A percentile compares a stretch with the other conserved stretches of the same genome.
phyloP scores from a whole-genome alignment of 2,888 invertebrate species.

The Keiferia lycopersicella region DNA sequence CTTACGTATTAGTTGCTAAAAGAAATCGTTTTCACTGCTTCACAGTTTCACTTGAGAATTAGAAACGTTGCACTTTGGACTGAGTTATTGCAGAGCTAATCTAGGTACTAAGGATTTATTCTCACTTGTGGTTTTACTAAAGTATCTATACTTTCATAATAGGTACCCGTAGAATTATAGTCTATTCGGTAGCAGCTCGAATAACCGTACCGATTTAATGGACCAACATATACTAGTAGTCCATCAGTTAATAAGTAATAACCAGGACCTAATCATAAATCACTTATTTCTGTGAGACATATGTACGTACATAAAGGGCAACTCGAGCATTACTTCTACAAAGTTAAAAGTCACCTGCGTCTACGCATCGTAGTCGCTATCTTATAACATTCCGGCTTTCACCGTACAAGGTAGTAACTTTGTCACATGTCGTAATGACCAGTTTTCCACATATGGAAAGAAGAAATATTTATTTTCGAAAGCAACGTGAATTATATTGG shows the following conservation, averaged over 20 bases:
- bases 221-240: too few relatives aligned
- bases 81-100: conserved; percentile 5
- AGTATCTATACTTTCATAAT: neutral
- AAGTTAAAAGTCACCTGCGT: neutral
- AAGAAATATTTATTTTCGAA: conserved; percentile 49
- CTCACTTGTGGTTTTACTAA: neutral
- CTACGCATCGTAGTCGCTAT: conserved; percentile 55
- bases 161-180: too few relatives aligned
- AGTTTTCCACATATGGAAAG: conserved; percentile 49
- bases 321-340: neutral
- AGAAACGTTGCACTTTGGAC: conserved; percentile 6
- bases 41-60: conserved; percentile 1
- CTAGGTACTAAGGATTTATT: neutral
- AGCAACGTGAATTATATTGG: conserved; percentile 42
- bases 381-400: conserved; percentile 71
- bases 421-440: conserved; percentile 53
- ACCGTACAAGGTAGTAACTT: conserved; percentile 46
- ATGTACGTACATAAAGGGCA: too few relatives aligned
- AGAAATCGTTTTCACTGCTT: neutral
- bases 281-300: too few relatives aligned
- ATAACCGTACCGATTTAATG: too few relatives aligned
- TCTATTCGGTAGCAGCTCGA: too few relatives aligned
- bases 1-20: neutral
- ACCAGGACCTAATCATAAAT: too few relatives aligned
- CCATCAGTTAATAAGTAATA: too few relatives aligned